Conservation (phyloP, 1,140 invertebrate species). For the Lepidotrigona ventralis region DNA sequence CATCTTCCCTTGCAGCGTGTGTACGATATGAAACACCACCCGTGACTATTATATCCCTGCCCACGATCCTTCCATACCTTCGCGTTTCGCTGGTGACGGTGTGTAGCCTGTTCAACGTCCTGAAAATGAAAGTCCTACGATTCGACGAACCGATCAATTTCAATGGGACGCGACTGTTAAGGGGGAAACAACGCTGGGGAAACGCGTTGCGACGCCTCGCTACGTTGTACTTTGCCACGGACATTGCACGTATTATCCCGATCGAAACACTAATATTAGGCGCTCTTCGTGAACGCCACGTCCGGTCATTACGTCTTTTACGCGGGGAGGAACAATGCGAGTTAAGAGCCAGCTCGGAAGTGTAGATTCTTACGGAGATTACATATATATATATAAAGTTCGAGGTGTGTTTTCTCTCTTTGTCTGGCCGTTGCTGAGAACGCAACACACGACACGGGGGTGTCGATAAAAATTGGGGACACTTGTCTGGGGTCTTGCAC, state of each 20-base stretch:
- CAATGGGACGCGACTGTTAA: slow-evolving; percentile 13
- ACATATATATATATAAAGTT: too few species aligned
- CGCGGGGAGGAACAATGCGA: slow-evolving; percentile 9
- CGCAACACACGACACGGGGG: neutral
- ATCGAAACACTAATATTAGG: slow-evolving; percentile 27
- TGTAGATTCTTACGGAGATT: slow-evolving; percentile 17
- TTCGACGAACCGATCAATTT: slow-evolving; percentile 46
- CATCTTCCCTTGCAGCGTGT: neutral
- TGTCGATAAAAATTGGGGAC: slow-evolving; percentile 28
- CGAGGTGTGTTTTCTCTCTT: neutral
- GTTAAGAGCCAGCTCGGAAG: slow-evolving; percentile 7
- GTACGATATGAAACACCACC: neutral
- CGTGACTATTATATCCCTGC: slow-evolving; percentile 40
- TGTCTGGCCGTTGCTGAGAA: neutral
- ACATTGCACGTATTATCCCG: slow-evolving; percentile 11
- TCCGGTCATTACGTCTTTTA: slow-evolving; percentile 20
- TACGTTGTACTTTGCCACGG: slow-evolving; percentile 25
- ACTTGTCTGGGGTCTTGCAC: slow-evolving; percentile 13
- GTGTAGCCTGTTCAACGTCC: neutral
- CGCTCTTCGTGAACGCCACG: slow-evolving; percentile 1
- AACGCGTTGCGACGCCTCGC: neutral
- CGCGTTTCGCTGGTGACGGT: neutral
- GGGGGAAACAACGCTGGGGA: neutral
- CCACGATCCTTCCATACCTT: neutral
- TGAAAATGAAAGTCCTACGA: slow-evolving; percentile 54